phyloP scores from a whole-genome alignment of 1,140 invertebrate species.

The Diorhabda carinulata region DNA sequence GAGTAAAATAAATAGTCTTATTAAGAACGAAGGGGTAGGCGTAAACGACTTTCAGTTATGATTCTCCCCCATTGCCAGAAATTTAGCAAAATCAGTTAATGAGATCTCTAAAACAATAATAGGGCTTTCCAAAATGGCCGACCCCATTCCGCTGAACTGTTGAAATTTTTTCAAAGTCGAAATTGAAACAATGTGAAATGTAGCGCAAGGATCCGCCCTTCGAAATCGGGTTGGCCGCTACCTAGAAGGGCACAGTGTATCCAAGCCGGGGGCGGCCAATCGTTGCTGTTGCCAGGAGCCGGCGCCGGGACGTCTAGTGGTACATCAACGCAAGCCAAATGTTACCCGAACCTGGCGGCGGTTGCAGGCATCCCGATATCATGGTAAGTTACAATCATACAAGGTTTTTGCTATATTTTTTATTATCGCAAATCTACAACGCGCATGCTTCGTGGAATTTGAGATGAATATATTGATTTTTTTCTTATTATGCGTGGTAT shows the following conservation, averaged over 20 bases:
- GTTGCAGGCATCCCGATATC: slow-evolving; percentile 16
- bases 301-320: slow-evolving; percentile 30
- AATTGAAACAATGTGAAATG: slow-evolving; percentile 32
- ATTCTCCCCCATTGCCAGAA: not conserved
- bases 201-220: slow-evolving; percentile 25
- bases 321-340: slow-evolving; percentile 21
- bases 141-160: slow-evolving; percentile 9
- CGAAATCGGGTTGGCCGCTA: slow-evolving; percentile 31
- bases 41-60: not conserved
- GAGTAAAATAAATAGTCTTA: too few species aligned
- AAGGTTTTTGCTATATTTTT: not conserved
- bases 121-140: slow-evolving; percentile 36
- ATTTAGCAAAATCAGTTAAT: slow-evolving; percentile 40
- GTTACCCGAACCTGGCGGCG: slow-evolving; percentile 26
- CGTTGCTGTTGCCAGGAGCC: slow-evolving; percentile 28
- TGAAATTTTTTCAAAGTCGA: slow-evolving; percentile 18
- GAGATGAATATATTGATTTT: too few species aligned
- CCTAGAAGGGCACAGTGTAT: slow-evolving; percentile 27
- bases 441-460: not conserved
- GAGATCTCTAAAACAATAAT: slow-evolving; percentile 38
- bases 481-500: too few species aligned
- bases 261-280: slow-evolving; percentile 36
- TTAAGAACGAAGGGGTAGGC: not conserved
- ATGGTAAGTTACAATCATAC: slow-evolving; percentile 7
- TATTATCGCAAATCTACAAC: not conserved